Evolutionary conservation across 2,113 vertebrate species (phyloP), one percentile per base, ranked within the genome.

Genomic region (Rhizomys pruinosus): DNA sequence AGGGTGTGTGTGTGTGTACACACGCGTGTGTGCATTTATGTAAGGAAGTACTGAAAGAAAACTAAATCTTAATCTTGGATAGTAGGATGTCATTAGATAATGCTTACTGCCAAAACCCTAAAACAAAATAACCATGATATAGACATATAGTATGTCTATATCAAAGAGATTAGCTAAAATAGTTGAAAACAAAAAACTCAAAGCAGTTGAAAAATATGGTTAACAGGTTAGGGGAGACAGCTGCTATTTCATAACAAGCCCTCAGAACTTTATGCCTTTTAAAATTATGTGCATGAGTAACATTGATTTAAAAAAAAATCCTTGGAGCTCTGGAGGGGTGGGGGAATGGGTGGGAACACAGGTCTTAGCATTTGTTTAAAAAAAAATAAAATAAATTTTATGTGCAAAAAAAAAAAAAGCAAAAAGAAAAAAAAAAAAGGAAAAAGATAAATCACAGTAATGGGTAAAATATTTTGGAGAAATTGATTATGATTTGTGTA

Each of bases 391-490:
- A n/a, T n/a, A n/a, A n/a, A n/a, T n/a, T n/a, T n/a, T n/a, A n/a
- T n/a, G n/a, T n/a, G n/a, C n/a, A n/a, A n/a, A n/a, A n/a, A n/a
- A n/a, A n/a, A n/a, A n/a, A n/a, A n/a, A n/a, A n/a, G n/a, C n/a
- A n/a, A n/a, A n/a, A n/a, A n/a, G n/a, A n/a, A n/a, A n/a, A n/a
- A n/a, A n/a, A n/a, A n/a, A n/a, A n/a, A n/a, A n/a, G n/a, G n/a
- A n/a, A n/a, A n/a, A n/a, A n/a, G n/a, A n/a, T n/a, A n/a, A n/a
- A n/a, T n/a, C n/a, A n/a, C n/a, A n/a, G n/a, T n/a, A n/a, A n/a
- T n/a, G n/a, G n/a, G n/a, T 90, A 94, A 92, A 84, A 55, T 44
- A 80, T 52, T 32, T 57, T 29, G 42, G 69, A 59, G 44, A 89
- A n/a, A n/a, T n/a, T n/a, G n/a, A n/a, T n/a, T n/a, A n/a, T n/a